Conservation (phyloP, 1,140 invertebrate genomes). For the Aporrectodea caliginosa region DNA sequence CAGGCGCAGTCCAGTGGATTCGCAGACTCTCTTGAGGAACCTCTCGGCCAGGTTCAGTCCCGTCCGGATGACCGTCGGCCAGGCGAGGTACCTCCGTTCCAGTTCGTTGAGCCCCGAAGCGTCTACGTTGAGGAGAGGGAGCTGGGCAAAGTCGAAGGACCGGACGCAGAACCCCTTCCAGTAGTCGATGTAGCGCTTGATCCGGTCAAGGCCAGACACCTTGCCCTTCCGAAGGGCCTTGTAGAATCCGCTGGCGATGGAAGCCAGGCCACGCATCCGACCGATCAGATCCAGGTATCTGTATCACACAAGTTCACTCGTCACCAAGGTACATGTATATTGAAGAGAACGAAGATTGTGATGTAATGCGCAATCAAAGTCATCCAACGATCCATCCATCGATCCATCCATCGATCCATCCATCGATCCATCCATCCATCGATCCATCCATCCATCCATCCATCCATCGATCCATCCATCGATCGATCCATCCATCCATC, state of each 20-base stretch:
- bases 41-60: constrained; percentile 17
- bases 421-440: too few relatives aligned
- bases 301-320: too few relatives aligned
- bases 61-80: constrained; percentile 25
- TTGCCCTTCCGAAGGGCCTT: constrained; percentile 28
- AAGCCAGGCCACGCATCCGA: constrained; percentile 15
- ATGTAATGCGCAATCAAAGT: too few relatives aligned
- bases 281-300: constrained; percentile 14
- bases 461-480: too few relatives aligned
- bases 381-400: too few relatives aligned
- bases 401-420: too few relatives aligned
- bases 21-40: constrained; percentile 28
- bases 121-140: constrained; percentile 16
- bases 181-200: constrained; percentile 25
- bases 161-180: constrained; percentile 30
- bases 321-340: too few relatives aligned
- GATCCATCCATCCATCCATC: too few relatives aligned
- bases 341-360: too few relatives aligned
- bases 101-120: constrained; percentile 14
- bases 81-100: constrained; percentile 25
- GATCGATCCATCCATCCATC: too few relatives aligned
- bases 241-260: constrained; percentile 26
- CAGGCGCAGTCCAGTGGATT: constrained; percentile 23
- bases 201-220: constrained; percentile 15
- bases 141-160: constrained; percentile 19